phyloP scores from a whole-genome alignment of 2,113 vertebrate genomes.

The Rissa tridactyla region DNA sequence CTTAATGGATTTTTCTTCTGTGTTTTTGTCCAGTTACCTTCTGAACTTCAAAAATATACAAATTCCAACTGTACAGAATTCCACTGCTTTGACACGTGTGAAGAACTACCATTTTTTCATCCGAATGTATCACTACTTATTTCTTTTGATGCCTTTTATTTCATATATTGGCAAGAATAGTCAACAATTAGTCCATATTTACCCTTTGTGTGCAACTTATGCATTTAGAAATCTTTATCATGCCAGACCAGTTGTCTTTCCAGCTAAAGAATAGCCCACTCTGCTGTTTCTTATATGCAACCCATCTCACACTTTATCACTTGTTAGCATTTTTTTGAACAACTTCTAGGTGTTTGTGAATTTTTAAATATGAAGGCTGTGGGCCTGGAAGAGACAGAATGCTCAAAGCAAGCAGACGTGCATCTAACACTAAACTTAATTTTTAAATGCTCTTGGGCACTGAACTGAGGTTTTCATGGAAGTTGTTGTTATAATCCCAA shows the following conservation, averaged over 20 bases:
- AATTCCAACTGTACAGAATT: background rate
- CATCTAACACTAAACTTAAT: background rate
- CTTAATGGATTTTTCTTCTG: background rate
- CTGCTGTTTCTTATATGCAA: background rate
- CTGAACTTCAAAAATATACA: background rate
- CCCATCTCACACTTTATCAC: background rate
- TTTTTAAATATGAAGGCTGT: background rate
- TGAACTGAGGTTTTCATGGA: background rate
- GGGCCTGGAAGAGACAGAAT: background rate
- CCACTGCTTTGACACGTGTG: background rate
- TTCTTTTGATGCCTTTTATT: background rate
- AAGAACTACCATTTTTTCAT: background rate
- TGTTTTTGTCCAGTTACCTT: background rate
- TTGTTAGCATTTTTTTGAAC: background rate
- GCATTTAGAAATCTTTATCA: background rate
- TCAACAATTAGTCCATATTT: background rate
- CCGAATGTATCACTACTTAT: background rate
- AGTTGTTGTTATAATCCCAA: background rate
- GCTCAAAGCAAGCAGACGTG: background rate
- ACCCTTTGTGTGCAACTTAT: background rate
- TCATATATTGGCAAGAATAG: background rate
- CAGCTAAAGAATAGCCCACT: background rate
- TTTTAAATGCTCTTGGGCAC: background rate
- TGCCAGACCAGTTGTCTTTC: background rate
- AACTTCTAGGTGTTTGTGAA: background rate